Evolutionary conservation across 2,888 invertebrate genomes (phyloP).

Genomic region (Tethea ocularis): DNA sequence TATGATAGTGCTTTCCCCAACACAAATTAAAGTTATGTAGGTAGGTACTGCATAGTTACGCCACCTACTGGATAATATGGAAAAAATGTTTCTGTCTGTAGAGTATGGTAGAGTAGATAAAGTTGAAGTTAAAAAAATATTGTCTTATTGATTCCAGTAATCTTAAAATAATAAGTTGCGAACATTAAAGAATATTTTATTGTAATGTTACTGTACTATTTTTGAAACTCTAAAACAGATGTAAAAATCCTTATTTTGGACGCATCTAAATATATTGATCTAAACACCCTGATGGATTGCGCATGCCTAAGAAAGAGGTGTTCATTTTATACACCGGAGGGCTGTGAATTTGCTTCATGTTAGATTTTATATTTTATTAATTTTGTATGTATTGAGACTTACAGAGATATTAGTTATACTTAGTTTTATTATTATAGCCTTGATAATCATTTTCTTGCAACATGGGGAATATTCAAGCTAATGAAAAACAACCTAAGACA

Average conservation of each 20-base stretch:
- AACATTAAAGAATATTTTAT: background rate
- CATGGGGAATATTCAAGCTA: constrained; percentile 84
- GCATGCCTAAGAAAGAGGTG: constrained; percentile 43
- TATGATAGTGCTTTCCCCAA: background rate
- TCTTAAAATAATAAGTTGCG: background rate
- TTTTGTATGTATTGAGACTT: constrained; percentile 9
- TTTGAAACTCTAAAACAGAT: background rate
- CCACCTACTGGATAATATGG: background rate
- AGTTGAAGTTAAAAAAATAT: background rate
- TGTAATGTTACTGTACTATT: background rate
- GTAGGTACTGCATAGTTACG: background rate
- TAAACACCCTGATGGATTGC: constrained; percentile 26
- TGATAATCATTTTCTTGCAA: constrained; percentile 16
- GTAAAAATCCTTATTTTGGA: constrained; percentile 12
- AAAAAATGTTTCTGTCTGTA: background rate
- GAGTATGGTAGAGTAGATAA: no score
- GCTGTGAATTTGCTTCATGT: constrained; percentile 55
- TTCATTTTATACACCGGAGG: constrained; percentile 35
- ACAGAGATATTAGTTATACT: constrained; percentile 15
- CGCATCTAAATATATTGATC: constrained; percentile 44
- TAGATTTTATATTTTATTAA: constrained; percentile 27
- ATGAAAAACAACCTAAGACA: constrained; percentile 77
- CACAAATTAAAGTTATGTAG: background rate
- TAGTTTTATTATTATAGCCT: constrained; percentile 20
- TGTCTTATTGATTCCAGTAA: background rate